Evolutionary conservation across 2,113 vertebrate genomes (phyloP).

Genomic region (Phrynosoma platyrhinos): DNA sequence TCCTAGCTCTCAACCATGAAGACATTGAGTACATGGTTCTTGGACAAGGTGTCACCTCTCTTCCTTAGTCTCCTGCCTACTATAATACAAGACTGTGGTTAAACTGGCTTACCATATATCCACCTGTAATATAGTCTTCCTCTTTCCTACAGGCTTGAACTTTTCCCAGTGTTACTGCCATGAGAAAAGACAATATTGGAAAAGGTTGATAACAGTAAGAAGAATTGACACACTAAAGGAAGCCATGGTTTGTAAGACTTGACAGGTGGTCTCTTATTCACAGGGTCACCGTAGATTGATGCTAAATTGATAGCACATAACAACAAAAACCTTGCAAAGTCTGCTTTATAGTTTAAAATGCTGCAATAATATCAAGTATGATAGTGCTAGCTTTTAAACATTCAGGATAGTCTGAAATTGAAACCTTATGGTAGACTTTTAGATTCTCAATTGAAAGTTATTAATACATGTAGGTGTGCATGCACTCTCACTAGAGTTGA

Average conservation of each 20-base stretch:
- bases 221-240: no score
- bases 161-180: no score
- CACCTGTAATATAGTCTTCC: background rate
- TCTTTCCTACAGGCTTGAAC: no score
- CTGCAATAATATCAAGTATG: background rate
- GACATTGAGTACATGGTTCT: background rate
- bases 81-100: no score
- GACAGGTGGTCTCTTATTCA: no score
- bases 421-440: background rate
- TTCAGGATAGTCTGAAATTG: background rate
- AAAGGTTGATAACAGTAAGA: no score
- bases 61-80: background rate
- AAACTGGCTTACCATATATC: background rate
- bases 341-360: background rate
- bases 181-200: no score
- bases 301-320: background rate
- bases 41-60: no score
- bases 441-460: background rate
- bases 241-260: no score
- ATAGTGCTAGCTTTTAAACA: background rate
- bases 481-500: no score
- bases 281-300: no score
- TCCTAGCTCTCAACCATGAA: background rate
- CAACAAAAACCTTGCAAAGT: background rate
- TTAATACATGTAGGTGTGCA: background rate